Evolutionary conservation across 2,888 invertebrate genomes (phyloP).

Genomic region (Netelia melanura): DNA sequence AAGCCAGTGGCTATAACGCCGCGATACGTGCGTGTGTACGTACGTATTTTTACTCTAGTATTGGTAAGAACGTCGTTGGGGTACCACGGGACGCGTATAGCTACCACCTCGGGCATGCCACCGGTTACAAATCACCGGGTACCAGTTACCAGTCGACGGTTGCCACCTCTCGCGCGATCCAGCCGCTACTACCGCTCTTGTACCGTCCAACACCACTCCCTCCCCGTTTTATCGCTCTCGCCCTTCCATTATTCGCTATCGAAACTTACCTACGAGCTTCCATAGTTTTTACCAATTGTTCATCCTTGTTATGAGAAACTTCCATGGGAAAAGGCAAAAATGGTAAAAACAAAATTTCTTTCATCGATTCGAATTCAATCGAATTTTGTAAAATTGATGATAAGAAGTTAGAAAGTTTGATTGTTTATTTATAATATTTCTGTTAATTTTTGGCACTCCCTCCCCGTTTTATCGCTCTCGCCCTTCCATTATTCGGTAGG

Average conservation of each 20-base stretch:
- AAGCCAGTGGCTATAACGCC: background rate
- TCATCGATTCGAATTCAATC: too few relatives aligned
- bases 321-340: too few relatives aligned
- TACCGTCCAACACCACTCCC: background rate
- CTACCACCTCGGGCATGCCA: conserved; percentile 74
- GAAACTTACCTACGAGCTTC: too few relatives aligned
- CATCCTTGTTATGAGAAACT: too few relatives aligned
- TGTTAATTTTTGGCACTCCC: background rate
- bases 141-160: conserved; percentile 79
- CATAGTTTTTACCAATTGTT: too few relatives aligned
- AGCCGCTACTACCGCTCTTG: conserved; percentile 19
- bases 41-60: background rate
- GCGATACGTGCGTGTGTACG: background rate
- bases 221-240: conserved; percentile 47
- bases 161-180: conserved; percentile 75
- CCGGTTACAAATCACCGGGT: conserved; percentile 81
- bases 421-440: too few relatives aligned
- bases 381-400: too few relatives aligned
- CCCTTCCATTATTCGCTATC: conserved; percentile 57
- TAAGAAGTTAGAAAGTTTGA: too few relatives aligned
- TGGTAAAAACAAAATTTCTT: too few relatives aligned
- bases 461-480: conserved; percentile 46
- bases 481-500: conserved; percentile 52
- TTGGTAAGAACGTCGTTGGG: background rate
- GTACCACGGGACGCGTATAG: conserved; percentile 25